Percentiles rank a stretch among this genome's conserved stretches.
Evolutionary conservation across 53 echinoderm and acorn worm genomes (phyloP).

Genomic region (Luidia sarsii): DNA sequence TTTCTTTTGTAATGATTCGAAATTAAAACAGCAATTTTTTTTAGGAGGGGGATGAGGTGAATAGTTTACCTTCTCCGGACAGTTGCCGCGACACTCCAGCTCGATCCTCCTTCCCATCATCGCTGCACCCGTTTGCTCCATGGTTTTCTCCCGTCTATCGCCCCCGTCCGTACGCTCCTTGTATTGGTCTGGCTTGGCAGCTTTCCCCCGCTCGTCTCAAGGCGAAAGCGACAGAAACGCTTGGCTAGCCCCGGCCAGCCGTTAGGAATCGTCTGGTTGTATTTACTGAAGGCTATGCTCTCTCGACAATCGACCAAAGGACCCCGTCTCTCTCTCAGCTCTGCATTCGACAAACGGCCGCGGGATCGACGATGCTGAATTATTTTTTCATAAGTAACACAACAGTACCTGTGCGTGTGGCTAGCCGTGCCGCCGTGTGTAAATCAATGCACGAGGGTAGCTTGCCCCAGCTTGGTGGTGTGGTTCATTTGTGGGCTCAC

Average conservation of each 20-base stretch:
- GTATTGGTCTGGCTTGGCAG: too few relatives aligned
- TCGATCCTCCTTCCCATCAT: conserved; percentile 86
- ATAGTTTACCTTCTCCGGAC: conserved; percentile 71
- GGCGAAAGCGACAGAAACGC: too few relatives aligned
- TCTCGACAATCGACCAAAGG: too few relatives aligned
- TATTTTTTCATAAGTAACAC: too few relatives aligned
- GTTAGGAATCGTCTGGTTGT: too few relatives aligned
- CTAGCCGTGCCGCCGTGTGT: conserved; percentile 13
- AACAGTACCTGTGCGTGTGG: background rate
- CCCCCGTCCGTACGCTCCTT: too few relatives aligned
- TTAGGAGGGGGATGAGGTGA: background rate
- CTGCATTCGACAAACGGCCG: too few relatives aligned
- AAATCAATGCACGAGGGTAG: conserved; percentile 47
- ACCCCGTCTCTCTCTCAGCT: too few relatives aligned
- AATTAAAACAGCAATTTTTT: background rate
- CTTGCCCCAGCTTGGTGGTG: background rate
- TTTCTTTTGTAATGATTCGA: background rate
- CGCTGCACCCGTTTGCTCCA: conserved; percentile 56
- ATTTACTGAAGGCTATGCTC: too few relatives aligned
- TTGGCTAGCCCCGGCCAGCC: too few relatives aligned
- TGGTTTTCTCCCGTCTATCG: conserved; percentile 1
- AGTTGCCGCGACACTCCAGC: conserved; percentile 69
- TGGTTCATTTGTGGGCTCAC: background rate
- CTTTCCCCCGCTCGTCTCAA: too few relatives aligned
- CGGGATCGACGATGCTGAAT: too few relatives aligned